These are phyloP conservation scores for Camponotus pennsylvanicus DNA, from an alignment of 1,140 invertebrate species.

Conservation along the genomic window DNA sequence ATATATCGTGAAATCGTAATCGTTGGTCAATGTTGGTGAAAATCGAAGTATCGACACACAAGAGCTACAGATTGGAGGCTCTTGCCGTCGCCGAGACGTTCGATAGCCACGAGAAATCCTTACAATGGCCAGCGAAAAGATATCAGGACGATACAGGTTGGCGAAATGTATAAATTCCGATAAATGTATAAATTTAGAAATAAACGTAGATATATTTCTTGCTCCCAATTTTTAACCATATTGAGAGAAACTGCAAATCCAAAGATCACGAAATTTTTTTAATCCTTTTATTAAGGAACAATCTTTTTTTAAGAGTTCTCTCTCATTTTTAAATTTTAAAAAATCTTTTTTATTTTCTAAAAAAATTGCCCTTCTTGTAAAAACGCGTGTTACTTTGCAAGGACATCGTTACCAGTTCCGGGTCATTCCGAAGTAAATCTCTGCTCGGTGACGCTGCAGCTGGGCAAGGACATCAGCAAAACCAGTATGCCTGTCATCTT, in stretches of 20 bases:
- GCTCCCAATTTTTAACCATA: not conserved
- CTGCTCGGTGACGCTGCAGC: slow-evolving; percentile 95
- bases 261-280: not conserved
- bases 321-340: not conserved
- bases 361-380: not conserved
- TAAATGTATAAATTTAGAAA: not conserved
- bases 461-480: slow-evolving; percentile 98
- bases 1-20: slow-evolving; percentile 32
- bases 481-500: slow-evolving; percentile 99
- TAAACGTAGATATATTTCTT: not conserved
- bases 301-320: too few species aligned
- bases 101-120: slow-evolving; percentile 45
- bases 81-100: slow-evolving; percentile 37
- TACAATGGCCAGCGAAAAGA: slow-evolving; percentile 82
- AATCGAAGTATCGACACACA: slow-evolving; percentile 42
- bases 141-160: slow-evolving; percentile 77
- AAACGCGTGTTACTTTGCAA: slow-evolving; percentile 77
- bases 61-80: slow-evolving; percentile 41
- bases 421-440: slow-evolving; percentile 97
- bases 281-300: not conserved
- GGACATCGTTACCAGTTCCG: slow-evolving; percentile 93
- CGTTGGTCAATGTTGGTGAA: slow-evolving; percentile 60
- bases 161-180: slow-evolving; percentile 35
- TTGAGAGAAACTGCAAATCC: not conserved
- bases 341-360: not conserved